phyloP scores from a whole-genome alignment of 2,888 invertebrate genomes.

The Agrilus mali region DNA sequence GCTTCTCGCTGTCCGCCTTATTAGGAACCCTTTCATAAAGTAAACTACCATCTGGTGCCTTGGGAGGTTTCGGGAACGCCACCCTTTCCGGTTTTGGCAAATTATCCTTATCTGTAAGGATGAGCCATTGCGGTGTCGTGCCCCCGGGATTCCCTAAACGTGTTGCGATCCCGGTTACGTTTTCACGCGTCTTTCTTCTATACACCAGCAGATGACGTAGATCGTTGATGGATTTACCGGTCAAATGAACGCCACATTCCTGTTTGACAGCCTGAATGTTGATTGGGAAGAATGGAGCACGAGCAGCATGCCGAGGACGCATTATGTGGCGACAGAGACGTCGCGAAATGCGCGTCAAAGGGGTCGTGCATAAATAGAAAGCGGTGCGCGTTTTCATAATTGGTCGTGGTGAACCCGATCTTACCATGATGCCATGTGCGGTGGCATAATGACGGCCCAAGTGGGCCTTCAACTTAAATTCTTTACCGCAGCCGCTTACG shows the following conservation, averaged over 20 bases:
- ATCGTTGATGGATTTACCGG: conserved; percentile 41
- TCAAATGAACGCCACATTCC: conserved; percentile 60
- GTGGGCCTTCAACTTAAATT: conserved; percentile 91
- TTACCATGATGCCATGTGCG: conserved; percentile 69
- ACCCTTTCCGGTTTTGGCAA: conserved; percentile 71
- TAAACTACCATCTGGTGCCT: conserved; percentile 79
- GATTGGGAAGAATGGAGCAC: conserved; percentile 72
- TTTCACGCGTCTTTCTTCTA: conserved; percentile 46
- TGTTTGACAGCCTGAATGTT: conserved; percentile 73
- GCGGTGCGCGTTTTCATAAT: conserved; percentile 97
- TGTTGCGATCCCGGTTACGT: conserved; percentile 60
- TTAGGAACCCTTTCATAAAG: conserved; percentile 78
- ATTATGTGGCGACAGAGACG: conserved; percentile 72
- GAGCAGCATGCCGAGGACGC: conserved; percentile 74
- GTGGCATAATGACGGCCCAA: conserved; percentile 88
- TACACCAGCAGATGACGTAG: conserved; percentile 43
- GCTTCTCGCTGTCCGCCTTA: conserved; percentile 58
- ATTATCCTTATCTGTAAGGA: conserved; percentile 58
- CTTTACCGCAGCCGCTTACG: conserved; percentile 85
- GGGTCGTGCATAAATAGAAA: conserved; percentile 87
- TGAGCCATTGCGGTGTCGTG: conserved; percentile 54
- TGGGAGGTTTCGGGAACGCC: conserved; percentile 84
- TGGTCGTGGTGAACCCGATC: conserved; percentile 71
- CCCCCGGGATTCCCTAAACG: conserved; percentile 51
- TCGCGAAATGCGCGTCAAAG: conserved; percentile 79